These are phyloP conservation scores for Coecobrya sp. DNA, from an alignment of 2,888 invertebrate genomes.

Conservation along the genomic window DNA sequence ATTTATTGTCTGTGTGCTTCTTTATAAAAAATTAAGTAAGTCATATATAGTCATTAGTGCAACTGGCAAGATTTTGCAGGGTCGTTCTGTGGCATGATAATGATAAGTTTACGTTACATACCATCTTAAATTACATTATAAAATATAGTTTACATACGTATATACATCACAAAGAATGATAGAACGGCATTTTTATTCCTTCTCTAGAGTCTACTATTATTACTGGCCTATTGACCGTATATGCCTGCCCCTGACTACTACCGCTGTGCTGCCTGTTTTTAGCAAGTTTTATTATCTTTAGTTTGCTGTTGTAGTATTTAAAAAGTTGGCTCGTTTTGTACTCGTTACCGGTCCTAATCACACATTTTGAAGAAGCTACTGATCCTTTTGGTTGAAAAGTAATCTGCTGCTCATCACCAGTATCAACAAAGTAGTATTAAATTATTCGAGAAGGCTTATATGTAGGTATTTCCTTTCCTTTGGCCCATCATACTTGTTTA, in stretches of 20 bases:
- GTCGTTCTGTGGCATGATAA: not conserved
- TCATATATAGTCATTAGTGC: not conserved
- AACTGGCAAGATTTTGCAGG: not conserved
- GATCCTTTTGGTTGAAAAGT: constrained; percentile 36
- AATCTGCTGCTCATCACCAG: constrained; percentile 37
- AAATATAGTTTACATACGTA: not conserved
- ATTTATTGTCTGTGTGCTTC: not conserved
- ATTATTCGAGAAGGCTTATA: constrained; percentile 64
- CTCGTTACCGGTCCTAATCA: constrained; percentile 48
- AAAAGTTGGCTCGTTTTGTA: constrained; percentile 36
- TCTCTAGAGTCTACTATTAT: constrained; percentile 25
- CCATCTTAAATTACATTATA: not conserved
- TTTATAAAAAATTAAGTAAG: not conserved
- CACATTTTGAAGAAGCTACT: not conserved
- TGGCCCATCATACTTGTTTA: not conserved
- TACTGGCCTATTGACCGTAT: constrained; percentile 73
- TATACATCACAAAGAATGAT: not conserved
- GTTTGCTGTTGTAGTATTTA: not conserved
- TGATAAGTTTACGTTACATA: not conserved
- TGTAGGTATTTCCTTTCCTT: not conserved
- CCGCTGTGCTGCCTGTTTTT: constrained; percentile 38
- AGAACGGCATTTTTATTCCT: constrained; percentile 55
- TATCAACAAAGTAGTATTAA: constrained; percentile 76
- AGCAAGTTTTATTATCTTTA: constrained; percentile 40
- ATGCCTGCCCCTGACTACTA: constrained; percentile 23